Evolutionary conservation across 2,888 invertebrate genomes (phyloP), one percentile per base, ranked within the genome.

Genomic region (Amphimallon solstitiale): DNA sequence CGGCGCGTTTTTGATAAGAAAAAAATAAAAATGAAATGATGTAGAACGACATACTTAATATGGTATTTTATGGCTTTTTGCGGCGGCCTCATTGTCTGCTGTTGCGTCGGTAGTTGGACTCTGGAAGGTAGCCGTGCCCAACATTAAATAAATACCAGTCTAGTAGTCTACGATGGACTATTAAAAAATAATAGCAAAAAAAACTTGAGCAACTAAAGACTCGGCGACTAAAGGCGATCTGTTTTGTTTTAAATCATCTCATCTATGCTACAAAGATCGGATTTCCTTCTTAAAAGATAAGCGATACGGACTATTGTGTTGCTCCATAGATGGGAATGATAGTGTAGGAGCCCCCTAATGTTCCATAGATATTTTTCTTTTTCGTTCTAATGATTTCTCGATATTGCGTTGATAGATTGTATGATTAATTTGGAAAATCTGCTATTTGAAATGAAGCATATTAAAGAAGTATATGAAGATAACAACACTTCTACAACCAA

Each of bases 61-160:
- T 49, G 49, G 56, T 14, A 29, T 29, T 29, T 43, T 61, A 51
- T 61, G 66, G 52, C 15, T 48, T 61, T 51, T 61, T 35, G 66
- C 23, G 48, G 61, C 45, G 66, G 51, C 66, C 52, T 66, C 65
- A 66, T 51, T 66, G 66, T 66, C 66, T 66, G 66, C 45, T 61
- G 60, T 43, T 49, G 72, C 75, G 75, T 69, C 79, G 78, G 79
- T 77, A 77, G 78, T 80, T 69, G 72, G 72, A 78, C 78, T 81
- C 82, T 82, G 82, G 79, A 82, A 82, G 77, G 79, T 78, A 80
- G 75, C 79, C 77, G 78, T 76, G 77, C 71, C 78, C 78, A 77
- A 78, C 75, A 80, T 79, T 79, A 74, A 76, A 70, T 75, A 76
- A 60, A 60, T 66, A 61, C 71, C 69, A 70, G 68, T 70, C 29